These are phyloP conservation scores for Caenorhabditis angaria DNA, from an alignment of 2,888 invertebrate species.

Conservation along the genomic window DNA sequence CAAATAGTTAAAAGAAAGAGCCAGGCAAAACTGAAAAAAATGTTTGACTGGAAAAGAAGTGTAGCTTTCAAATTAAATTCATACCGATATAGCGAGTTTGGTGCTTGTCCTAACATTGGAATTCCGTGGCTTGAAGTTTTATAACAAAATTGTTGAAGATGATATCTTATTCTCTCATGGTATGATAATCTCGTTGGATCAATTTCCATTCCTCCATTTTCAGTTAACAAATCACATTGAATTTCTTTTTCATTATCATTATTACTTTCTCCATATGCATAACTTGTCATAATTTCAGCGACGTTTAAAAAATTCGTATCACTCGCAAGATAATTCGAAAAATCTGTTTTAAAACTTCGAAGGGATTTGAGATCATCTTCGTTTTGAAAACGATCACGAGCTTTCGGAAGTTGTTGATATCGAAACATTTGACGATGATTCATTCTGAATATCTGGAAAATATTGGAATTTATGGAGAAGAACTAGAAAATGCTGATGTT, in stretches of 20 bases:
- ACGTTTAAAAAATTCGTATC: constrained; percentile 57
- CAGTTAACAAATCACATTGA: constrained; percentile 62
- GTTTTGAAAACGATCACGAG: constrained; percentile 29
- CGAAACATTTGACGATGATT: constrained; percentile 22
- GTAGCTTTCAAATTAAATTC: not conserved
- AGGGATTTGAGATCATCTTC: constrained; percentile 36
- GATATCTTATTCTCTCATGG: constrained; percentile 61
- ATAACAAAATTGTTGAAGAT: constrained; percentile 66
- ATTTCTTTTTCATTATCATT: constrained; percentile 59
- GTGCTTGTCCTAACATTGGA: constrained; percentile 66
- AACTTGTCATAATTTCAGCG: constrained; percentile 50
- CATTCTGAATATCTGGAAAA: constrained; percentile 11
- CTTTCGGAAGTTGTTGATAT: constrained; percentile 27
- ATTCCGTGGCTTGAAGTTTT: constrained; percentile 69
- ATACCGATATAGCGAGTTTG: constrained; percentile 60
- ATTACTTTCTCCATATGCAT: constrained; percentile 54
- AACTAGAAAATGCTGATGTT: no score
- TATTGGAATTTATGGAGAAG: no score
- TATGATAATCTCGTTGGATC: constrained; percentile 63
- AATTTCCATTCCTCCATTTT: constrained; percentile 61
- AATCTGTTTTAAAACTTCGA: constrained; percentile 49
- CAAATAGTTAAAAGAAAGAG: constrained; percentile 57
- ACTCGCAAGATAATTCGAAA: constrained; percentile 54
- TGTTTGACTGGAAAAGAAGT: no score
- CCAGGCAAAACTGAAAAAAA: constrained; percentile 54